Evolutionary conservation across 2,797 vertebrate species (phyloP), one percentile per base, ranked within the genome.

Genomic region (Esox lucius): DNA sequence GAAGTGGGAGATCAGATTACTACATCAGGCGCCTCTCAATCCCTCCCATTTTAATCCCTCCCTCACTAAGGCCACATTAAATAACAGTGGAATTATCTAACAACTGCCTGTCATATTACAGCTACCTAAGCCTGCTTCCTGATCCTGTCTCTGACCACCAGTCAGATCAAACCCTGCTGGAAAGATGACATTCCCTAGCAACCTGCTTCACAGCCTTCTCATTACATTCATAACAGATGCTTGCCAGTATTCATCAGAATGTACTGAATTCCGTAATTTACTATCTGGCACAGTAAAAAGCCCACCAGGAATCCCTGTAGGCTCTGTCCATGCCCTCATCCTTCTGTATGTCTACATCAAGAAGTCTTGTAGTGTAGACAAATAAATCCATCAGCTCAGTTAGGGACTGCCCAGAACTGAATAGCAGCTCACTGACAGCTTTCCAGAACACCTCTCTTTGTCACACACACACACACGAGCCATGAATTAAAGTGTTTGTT

Each of bases 71-170:
- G 67, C 67, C 72, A 67, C 26, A 71, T 46, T 71, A 56, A 82
- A 80, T 76, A 84, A 78, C 71, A 22, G 80, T 59, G 72, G 61
- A 4, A 24, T 93, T 90, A 93, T 28, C 71, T 49, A 91, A 91
- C 87, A 71, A 17, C 19, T 53, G 51, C 17, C 67, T 75, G 84
- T 76, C 84, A 80, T 70, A 85, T 82, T 88, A 75, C 16, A 35
- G 65, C 70, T 77, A 77, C 80, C 64, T 70, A 80, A 83, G 79
- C 81, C 83, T 74, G 53, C 71, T 75, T 84, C 80, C 80, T 84
- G 75, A 81, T 83, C 62, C 77, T 35, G 79, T 78, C 62, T 74
- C 78, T 72, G 75, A 80, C 79, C 75, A 82, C 82, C 76, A 75
- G 68, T 53, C 62, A 33, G 67, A 78, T 53, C 71, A 73, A 22